Percentiles rank a stretch among this genome's conserved stretches.
These are phyloP conservation scores for Holotrichia oblita DNA, from an alignment of 1,140 invertebrate genomes.

Conservation along the genomic window DNA sequence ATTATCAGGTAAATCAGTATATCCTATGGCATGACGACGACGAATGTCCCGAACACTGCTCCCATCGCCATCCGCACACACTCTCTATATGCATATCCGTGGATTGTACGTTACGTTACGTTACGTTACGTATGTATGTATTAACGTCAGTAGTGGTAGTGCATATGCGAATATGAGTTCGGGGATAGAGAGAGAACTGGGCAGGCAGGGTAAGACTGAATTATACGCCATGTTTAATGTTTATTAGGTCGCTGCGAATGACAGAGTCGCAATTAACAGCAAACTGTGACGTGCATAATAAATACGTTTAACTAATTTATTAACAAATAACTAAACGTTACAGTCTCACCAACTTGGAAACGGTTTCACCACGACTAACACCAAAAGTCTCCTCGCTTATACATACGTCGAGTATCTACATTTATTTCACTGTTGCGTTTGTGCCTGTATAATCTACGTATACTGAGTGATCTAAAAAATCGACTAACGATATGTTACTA, in stretches of 20 bases:
- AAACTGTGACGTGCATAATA: slow-evolving; percentile 53
- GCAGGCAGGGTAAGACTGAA: slow-evolving; percentile 53
- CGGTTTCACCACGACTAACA: background rate
- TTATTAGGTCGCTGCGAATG: slow-evolving; percentile 55
- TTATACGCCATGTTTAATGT: slow-evolving; percentile 56
- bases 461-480: too few relatives aligned
- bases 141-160: background rate
- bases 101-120: background rate
- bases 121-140: background rate
- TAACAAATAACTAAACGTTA: slow-evolving; percentile 47
- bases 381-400: too few relatives aligned
- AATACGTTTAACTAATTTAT: slow-evolving; percentile 52
- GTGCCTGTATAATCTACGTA: too few relatives aligned
- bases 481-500: too few relatives aligned
- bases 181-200: slow-evolving; percentile 46
- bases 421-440: too few relatives aligned
- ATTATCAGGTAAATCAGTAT: slow-evolving; percentile 41
- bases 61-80: background rate
- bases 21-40: slow-evolving; percentile 24
- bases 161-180: slow-evolving; percentile 43
- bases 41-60: slow-evolving; percentile 38
- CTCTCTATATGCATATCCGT: background rate
- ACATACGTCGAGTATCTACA: too few relatives aligned
- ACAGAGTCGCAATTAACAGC: slow-evolving; percentile 55
- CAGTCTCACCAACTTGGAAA: slow-evolving; percentile 34